Base-by-base conservation (phyloP, 2,797 vertebrate genomes). In the Crocidura indochinensis region DNA sequence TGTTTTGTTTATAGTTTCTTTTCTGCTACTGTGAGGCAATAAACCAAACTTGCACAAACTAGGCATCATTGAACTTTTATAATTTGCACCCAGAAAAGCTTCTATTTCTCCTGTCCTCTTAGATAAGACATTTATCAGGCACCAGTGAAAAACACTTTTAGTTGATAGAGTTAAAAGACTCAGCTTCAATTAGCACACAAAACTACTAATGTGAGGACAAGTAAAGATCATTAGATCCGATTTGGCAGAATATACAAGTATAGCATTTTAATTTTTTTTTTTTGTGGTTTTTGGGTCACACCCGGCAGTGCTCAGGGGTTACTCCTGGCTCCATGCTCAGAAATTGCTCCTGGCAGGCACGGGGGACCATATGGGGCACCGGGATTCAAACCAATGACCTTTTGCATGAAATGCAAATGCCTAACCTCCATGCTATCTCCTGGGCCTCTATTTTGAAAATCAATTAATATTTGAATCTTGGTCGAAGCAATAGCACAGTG, bases 31-130 rank as follows among this genome's bases (percentile, higher is more conserved):
- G 20, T 27, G 31, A 60, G 47, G 17, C 44, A 89, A 75, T 89
- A 77, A 51, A 82, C 38, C 84, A 29, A 91, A 75, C 17, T 84
- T 91, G n/a, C 82, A 79, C 47, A 26, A 56, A 38, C n/a, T 68
- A 71, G 53, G 29, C 72, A 87, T 68, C 78, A 72, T 73, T 87
- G 82, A 89, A 44, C 56, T 77, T 92, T 82, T 83, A 46, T 88
- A 68, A 91, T 12, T 76, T 47, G 56, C 19, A 87, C 44, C 38
- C 14, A 90, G 47, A 29, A 73, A 87, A 64, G 15, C 38, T 82
- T 31, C 75, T 84, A 77, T 31, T 47, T 72, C 5, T 84, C 7
- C 49, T 76, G 6, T 78, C 75, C 31, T 29, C 81, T 17, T 75
- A 72, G 83, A 38, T 31, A 77, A 92, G 65, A 79, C 47, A 67